Evolutionary conservation across 2,113 vertebrate genomes (phyloP).

Genomic region (Heterocephalus glaber): DNA sequence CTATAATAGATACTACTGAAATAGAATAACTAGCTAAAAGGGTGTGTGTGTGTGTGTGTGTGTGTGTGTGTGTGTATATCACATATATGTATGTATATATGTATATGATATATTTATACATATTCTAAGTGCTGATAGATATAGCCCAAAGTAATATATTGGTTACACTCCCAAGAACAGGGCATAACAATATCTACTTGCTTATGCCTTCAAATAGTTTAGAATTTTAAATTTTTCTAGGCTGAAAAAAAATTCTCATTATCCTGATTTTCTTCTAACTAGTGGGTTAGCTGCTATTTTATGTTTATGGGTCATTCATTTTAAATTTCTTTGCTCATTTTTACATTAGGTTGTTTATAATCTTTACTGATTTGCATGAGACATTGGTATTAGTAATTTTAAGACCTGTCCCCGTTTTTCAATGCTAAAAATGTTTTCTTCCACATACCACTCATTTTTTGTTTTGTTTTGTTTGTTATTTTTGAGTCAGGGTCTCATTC

Average conservation of each 20-base stretch:
- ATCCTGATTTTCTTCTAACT: background rate
- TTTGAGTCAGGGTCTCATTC: background rate
- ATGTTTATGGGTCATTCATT: background rate
- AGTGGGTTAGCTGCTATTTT: background rate
- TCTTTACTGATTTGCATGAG: constrained; percentile 14
- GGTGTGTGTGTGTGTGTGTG: background rate
- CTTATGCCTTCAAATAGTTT: background rate
- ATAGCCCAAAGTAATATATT: background rate
- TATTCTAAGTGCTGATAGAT: background rate
- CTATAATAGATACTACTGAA: background rate
- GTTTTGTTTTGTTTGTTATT: background rate
- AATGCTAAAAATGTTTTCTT: background rate
- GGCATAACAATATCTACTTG: background rate
- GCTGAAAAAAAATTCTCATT: background rate
- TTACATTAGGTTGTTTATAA: constrained; percentile 4
- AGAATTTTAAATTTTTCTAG: background rate
- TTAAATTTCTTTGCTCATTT: constrained; percentile 34
- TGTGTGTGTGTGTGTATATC: too few relatives aligned
- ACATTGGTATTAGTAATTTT: background rate
- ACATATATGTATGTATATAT: too few relatives aligned
- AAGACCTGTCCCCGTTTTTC: background rate
- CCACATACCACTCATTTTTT: background rate
- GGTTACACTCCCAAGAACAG: background rate
- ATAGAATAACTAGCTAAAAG: background rate
- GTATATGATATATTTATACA: too few relatives aligned